Evolutionary conservation across 2,888 invertebrate species (phyloP).

Genomic region (Xestoiulus laeticollis): DNA sequence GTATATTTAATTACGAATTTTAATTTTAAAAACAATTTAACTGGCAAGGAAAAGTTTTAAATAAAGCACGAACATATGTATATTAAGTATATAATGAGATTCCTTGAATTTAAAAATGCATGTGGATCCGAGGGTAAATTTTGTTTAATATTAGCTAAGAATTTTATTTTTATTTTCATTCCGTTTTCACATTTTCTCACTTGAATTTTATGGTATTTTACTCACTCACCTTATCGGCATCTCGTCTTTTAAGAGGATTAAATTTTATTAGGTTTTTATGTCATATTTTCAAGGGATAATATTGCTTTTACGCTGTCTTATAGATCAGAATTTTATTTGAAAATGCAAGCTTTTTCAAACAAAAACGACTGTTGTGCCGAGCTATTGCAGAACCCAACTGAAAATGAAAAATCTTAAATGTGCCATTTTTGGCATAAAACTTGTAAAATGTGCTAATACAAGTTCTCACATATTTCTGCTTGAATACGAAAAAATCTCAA

Average conservation of each 20-base stretch:
- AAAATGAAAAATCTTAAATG: conserved; percentile 6
- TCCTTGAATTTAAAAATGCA: no score
- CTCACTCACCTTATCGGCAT: not conserved
- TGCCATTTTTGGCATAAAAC: not conserved
- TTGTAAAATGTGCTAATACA: conserved; percentile 6
- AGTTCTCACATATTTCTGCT: not conserved
- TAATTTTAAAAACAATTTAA: no score
- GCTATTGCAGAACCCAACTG: not conserved
- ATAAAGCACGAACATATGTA: no score
- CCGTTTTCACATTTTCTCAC: not conserved
- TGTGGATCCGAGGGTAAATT: not conserved
- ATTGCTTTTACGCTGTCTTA: conserved; percentile 5
- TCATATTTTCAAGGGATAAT: conserved; percentile 11
- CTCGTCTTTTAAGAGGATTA: conserved; percentile 7
- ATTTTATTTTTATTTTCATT: not conserved
- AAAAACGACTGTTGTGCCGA: not conserved
- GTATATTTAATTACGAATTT: no score
- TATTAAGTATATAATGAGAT: no score
- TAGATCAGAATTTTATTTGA: conserved; percentile 9
- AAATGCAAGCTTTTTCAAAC: conserved; percentile 26
- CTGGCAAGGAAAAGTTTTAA: no score
- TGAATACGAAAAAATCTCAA: not conserved
- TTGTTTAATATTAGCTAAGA: not conserved
- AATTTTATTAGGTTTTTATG: not conserved
- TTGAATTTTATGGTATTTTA: conserved; percentile 6